Base-by-base conservation (phyloP, 2,113 vertebrate species). In the Tyto alba region DNA sequence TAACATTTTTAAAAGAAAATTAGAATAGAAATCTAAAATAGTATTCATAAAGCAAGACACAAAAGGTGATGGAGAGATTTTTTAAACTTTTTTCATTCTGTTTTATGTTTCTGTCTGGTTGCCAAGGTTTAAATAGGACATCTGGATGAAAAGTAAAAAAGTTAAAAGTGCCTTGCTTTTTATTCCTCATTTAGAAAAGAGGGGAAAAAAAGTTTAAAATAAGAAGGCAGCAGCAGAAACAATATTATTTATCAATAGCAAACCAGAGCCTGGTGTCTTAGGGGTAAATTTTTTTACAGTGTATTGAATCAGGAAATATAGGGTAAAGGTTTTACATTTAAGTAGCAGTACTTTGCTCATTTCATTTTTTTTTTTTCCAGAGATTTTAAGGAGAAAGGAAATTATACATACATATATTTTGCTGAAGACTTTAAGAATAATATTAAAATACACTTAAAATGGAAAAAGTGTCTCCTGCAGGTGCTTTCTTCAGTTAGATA, bases 101-200 rank as follows among this genome's bases (percentile, higher is more conserved):
- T 87, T 85, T 96, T 77, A 43, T 62, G 6, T 55, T 86, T 77
- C 40, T 88, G 47, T 29, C 43, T 4, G 1, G 11, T 71, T 95
- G 56, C 60, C 60, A 93, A 89, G 19, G 13, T 63, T 88, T 93
- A 94, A 94, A 67, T 63, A 95, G 73, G 79, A 93, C 76, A 90
- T 71, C 41, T 71, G 55, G 30, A 85, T 93, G n/a, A 94, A 94
- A 78, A 82, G 25, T 22, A 73, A 7, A 79, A 66, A 94, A 89
- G 62, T 87, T 89, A 60, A 60, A 91, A 79, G 20, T 79, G 22
- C 3, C 41, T 57, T 84, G 2, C 8, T 83, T 95, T 85, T 71
- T 53, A 76, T 82, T 78, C 62, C 85, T 94, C 92, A 79, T 85
- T 93, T 85, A 83, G 57, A 85, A 82, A 73, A 83, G 10, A 45